Evolutionary conservation across 1,140 invertebrate genomes (phyloP).

Genomic region (Myzus persicae): DNA sequence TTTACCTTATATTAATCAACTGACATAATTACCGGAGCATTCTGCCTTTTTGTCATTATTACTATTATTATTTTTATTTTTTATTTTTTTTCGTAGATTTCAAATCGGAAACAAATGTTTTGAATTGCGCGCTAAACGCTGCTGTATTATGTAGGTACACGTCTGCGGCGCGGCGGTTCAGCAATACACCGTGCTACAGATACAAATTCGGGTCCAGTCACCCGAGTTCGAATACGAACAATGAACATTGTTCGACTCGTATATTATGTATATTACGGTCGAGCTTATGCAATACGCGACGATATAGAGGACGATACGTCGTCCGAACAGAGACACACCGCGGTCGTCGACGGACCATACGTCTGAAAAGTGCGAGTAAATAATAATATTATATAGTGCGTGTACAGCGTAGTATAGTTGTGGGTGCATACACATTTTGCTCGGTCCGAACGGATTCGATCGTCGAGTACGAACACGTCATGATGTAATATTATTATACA

Average conservation of each 20-base stretch:
- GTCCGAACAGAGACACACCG: neutral
- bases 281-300: neutral
- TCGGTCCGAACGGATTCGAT: neutral
- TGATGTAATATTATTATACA: neutral
- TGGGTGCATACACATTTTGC: neutral
- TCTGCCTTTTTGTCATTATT: neutral
- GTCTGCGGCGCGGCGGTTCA: neutral
- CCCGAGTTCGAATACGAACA: neutral
- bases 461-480: neutral
- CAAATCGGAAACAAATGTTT: constrained; percentile 13
- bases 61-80: neutral
- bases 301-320: neutral
- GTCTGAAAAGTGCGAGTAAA: neutral
- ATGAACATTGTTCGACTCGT: neutral
- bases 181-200: neutral
- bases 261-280: neutral
- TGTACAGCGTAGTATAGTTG: too few species aligned
- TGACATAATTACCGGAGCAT: neutral
- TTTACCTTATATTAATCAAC: neutral
- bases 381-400: too few species aligned
- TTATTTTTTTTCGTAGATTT: neutral
- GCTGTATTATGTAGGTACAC: neutral
- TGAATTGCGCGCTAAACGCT: constrained; percentile 6
- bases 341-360: neutral
- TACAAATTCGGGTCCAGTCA: neutral